These are phyloP conservation scores for Ailurus styani DNA, from an alignment of 2,113 vertebrate genomes.

Conservation along the genomic window DNA sequence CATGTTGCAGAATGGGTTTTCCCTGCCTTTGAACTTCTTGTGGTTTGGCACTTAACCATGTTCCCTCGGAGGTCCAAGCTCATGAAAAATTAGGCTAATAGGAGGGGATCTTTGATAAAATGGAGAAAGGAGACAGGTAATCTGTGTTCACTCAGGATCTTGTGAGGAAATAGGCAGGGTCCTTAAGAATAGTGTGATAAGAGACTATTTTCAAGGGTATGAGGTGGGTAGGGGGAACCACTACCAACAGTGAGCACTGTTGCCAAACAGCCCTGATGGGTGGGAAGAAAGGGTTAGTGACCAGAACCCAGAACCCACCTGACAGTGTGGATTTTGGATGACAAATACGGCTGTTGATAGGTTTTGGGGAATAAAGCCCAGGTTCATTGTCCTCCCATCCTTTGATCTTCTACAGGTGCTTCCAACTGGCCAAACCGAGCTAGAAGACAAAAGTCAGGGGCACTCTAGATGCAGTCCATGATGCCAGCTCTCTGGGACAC, in stretches of 20 bases:
- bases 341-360: not conserved
- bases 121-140: not conserved
- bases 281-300: not conserved
- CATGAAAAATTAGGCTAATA: not conserved
- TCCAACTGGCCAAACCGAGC: not conserved
- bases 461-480: not conserved
- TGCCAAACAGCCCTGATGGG: not conserved
- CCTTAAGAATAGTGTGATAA: not conserved
- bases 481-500: not conserved
- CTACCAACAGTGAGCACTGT: not conserved
- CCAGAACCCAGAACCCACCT: not conserved
- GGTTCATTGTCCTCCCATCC: not conserved
- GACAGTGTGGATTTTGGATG: not conserved
- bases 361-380: not conserved
- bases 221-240: not conserved
- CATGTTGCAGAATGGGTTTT: not conserved
- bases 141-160: not conserved
- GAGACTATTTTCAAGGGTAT: not conserved
- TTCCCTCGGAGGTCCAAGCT: not conserved
- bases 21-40: not conserved
- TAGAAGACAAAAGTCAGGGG: not conserved
- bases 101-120: not conserved
- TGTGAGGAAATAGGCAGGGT: not conserved
- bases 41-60: not conserved
- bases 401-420: not conserved